Evolutionary conservation across 2,888 invertebrate genomes (phyloP), one percentile per base, ranked within the genome.

Genomic region (Athalia rosae): DNA sequence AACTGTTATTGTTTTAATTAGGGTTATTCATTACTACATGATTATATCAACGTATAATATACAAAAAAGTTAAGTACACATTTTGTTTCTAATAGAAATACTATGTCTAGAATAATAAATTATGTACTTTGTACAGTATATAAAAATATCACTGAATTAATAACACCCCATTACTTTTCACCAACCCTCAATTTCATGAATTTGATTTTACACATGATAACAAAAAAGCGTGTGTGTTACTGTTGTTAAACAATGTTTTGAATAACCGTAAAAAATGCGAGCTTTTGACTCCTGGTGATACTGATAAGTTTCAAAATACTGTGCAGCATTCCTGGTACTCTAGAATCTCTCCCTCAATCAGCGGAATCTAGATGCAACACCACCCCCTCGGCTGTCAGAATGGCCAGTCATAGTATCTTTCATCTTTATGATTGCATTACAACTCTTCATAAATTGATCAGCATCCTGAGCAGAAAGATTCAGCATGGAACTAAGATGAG

Each of bases 331-430:
- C 28, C 28, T 28, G 28, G 28, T 28, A 28, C 28, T 28, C 28
- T 28, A 28, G 28, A 28, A 28, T 28, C 2, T 28, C 28, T 2
- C n/a, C 71, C 9, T 71, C 15, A 15, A 41, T 47, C 47, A 61
- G 8, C 61, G 28, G 88, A 93, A 94, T 84, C 94, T 91, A 77
- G 93, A 93, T 64, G 94, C 92, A 81, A 93, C 91, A 0, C 95
- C 95, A 13, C 93, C 94, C 79, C 94, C 95, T 86, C 95, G 91
- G 83, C 94, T 94, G 89, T 95, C 95, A 4, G 95, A 94, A 89
- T 95, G 94, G 79, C 94, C 94, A 79, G 91, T 90, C 79, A 95
- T 91, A 77, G 90, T 91, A 89, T 95, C 94, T 78, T 91, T 92
- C 43, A 90, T 85, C 90, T 95, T 94, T 84, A 92, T 92, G 78